These are phyloP conservation scores for Pachyramphus minor DNA, from an alignment of 2,113 vertebrate species.

Conservation along the genomic window DNA sequence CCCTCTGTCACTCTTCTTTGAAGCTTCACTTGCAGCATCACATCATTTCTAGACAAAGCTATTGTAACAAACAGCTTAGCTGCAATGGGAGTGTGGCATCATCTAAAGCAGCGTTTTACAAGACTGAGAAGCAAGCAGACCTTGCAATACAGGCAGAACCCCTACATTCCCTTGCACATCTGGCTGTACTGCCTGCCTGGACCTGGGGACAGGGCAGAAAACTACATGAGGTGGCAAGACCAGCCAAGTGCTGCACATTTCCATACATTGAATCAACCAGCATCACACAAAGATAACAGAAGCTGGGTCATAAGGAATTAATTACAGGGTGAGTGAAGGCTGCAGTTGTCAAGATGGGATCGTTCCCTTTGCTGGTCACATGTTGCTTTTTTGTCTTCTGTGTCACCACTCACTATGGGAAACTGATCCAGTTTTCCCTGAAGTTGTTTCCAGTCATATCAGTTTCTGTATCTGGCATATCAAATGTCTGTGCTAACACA, in stretches of 20 bases:
- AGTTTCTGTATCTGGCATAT: not conserved
- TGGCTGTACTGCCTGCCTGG: not conserved
- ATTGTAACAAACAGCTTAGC: not conserved
- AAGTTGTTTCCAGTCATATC: not conserved
- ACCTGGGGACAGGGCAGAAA: not conserved
- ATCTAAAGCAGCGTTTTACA: not conserved
- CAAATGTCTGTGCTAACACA: not conserved
- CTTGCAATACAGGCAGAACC: not conserved
- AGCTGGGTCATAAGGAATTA: not conserved
- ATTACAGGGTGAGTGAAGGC: not conserved
- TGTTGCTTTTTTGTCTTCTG: not conserved
- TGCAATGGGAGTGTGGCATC: rapidly evolving
- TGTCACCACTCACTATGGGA: not conserved
- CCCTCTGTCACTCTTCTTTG: not conserved
- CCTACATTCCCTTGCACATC: not conserved
- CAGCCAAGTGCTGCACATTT: not conserved
- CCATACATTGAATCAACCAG: not conserved
- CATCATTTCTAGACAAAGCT: not conserved
- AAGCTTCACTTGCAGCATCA: not conserved
- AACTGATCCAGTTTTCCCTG: not conserved
- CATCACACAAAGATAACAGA: not conserved
- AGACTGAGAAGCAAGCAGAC: not conserved
- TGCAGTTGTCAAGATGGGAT: not conserved
- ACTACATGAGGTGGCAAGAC: rapidly evolving
- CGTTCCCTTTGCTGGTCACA: not conserved